Base-by-base conservation (phyloP, 1,140 invertebrate genomes). In the Orius insidiosus region DNA sequence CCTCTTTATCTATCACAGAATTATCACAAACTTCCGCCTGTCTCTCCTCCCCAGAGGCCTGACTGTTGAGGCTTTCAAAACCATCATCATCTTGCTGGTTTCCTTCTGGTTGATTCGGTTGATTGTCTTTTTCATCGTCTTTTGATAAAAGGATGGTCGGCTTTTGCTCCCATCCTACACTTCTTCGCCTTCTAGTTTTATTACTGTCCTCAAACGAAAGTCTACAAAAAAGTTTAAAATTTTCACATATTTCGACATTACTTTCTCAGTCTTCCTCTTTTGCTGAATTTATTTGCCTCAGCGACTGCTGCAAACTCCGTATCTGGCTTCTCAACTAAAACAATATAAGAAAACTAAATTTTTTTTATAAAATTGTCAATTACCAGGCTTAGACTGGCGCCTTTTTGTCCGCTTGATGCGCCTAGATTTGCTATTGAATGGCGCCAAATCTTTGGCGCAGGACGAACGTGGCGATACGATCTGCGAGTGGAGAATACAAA, bases 401-500 rank as follows among this genome's bases (percentile, higher is more conserved):
- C 49, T 44, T 43, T 55, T 55, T 18, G 44, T 51, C 31, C 54
- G 40, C 30, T 50, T 55, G 3, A 60, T 63, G 4, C 63, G 54
- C 42, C 62, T 62, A 38, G 59, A 16, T 37, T 38, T 49, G 13
- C 34, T 45, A 36, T 41, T 38, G 11, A 45, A 32, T 10, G 33
- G 48, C 6, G 33, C 49, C 11, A 36, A 18, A 11, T 47, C 46
- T 15, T 41, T 48, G 10, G 39, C 32, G 3, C 46, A 11, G 5
- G 46, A 49, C 59, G 66, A 38, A 50, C 75, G 74, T 2, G 81
- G 84, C 24, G 80, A 81, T 2, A 85, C 85, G 48, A 93, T 92
- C 63, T 94, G 87, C 0, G 87, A 88, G 63, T 93, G 87, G 37
- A 94, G 80, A 31, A 86, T 67, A 53, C 82, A 85, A 34, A 94